Base-by-base conservation (phyloP, 2,797 vertebrate species). In the Tenualosa ilisha region DNA sequence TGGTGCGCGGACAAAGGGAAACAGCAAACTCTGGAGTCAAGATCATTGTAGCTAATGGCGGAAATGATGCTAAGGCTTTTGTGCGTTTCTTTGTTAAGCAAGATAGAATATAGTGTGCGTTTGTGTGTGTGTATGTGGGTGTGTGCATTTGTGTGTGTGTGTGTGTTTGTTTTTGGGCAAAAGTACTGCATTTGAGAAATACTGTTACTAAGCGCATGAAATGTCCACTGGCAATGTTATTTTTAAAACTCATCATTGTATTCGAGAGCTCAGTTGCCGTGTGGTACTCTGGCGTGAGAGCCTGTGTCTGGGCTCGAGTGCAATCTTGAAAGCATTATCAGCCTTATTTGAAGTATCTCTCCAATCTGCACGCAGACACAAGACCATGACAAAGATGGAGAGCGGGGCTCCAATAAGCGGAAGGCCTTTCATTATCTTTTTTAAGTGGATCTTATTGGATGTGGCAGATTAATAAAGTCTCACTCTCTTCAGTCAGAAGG, bases 401-500 rank as follows among this genome's bases (percentile, higher is more conserved):
- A 72, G 87, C 88, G 79, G 61, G 86, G 84, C 0, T 17, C 84
- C 56, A 83, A 84, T 8, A 43, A n/a, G 40, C 37, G 15, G 72
- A 79, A 17, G 56, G 49, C 83, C 37, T 91, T 91, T 90, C 88
- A 89, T 92, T 91, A 90, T 88, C 87, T 88, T 87, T 87, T 91
- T 92, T 89, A 93, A 90, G 83, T 53, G 53, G 90, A 65, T 89
- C 92, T 93, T 94, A 94, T 94, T 95, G 91, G 93, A 93, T 92
- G 92, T 93, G 93, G 90, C 93, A 93, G 91, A 92, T 92, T 93
- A 94, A 94, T 94, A 94, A 94, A 93, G 91, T 92, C 88, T 88
- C 88, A 89, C 87, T 90, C 90, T 93, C 56, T 90, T 90, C 61
- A 89, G 5, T 91, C 90, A 85, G 87, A 85, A 92, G 93, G 93